These are phyloP conservation scores for Eurosta solidaginis DNA, from an alignment of 1,140 invertebrate species.

Conservation along the genomic window DNA sequence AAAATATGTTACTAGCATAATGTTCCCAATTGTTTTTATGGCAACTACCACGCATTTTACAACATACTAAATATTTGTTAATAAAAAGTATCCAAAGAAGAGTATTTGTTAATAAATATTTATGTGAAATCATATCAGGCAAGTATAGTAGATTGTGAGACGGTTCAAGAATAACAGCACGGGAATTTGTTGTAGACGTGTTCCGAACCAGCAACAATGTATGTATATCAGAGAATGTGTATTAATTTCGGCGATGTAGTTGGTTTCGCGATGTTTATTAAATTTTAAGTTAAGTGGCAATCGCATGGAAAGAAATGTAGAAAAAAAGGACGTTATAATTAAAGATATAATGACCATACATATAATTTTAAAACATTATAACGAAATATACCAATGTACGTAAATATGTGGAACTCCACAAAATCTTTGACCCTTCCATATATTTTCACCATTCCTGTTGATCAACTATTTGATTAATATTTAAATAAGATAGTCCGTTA, in stretches of 20 bases:
- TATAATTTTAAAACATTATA: neutral
- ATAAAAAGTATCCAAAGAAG: neutral
- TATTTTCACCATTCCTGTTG: too few species aligned
- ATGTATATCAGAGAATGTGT: constrained; percentile 7
- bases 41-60: constrained; percentile 99
- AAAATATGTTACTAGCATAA: constrained; percentile 98
- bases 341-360: neutral
- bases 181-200: neutral
- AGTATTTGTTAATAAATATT: neutral
- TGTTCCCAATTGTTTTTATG: constrained; percentile 99
- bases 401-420: too few species aligned
- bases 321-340: constrained; percentile 13
- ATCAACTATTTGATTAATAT: too few species aligned
- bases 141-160: too few species aligned
- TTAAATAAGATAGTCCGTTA: too few species aligned
- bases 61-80: constrained; percentile 72
- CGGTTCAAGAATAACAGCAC: neutral
- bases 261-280: constrained; percentile 13
- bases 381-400: too few species aligned
- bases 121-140: too few species aligned
- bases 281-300: constrained; percentile 13
- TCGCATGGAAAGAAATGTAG: constrained; percentile 20
- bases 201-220: constrained; percentile 17
- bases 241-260: neutral
- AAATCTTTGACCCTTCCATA: too few species aligned